Base-by-base conservation (phyloP, 2,888 invertebrate species). In the Cataglyphis cursor region DNA sequence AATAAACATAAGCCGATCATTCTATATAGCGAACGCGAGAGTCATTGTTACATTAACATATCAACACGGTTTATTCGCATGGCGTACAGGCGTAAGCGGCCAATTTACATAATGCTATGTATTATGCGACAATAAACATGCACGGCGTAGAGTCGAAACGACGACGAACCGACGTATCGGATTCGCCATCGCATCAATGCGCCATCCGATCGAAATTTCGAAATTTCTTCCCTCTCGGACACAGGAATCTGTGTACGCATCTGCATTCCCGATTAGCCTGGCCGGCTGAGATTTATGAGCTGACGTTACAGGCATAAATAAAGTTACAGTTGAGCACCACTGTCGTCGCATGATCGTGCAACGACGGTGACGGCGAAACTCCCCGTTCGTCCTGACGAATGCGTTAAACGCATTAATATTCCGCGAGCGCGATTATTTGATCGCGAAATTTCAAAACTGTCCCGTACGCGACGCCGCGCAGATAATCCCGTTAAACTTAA, bases 71-170 rank as follows among this genome's bases (percentile, higher is more conserved):
- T 91, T 90, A 91, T 90, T 86, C 88, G 84, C 82, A 66, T 62
- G 59, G 62, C 65, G 84, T 86, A 87, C 86, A 75, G 70, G 86
- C 86, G 87, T 90, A 90, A 91, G 82, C 91, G 85, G 44, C 28
- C 44, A 76, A 90, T 90, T 90, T 90, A 83, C 90, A 91, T 91
- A 91, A 90, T 90, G 91, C 64, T 84, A 90, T 91, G 90, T 90
- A 90, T 90, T 90, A 90, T 90, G 90, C 90, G 86, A 90, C 89
- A 68, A 90, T 90, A 90, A 90, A 90, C 89, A 90, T 84, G 89
- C 90, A 73, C 59, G 66, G 62, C 84, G 85, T 68, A 74, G 89
- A 83, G 51, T 72, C 81, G 66, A 65, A 75, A 68, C 85, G 81
- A 82, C 59, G 78, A 72, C 44, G 59, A 59, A 59, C 88, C 44